phyloP scores from a whole-genome alignment of 2,888 invertebrate species.

The Hipparchia semele region DNA sequence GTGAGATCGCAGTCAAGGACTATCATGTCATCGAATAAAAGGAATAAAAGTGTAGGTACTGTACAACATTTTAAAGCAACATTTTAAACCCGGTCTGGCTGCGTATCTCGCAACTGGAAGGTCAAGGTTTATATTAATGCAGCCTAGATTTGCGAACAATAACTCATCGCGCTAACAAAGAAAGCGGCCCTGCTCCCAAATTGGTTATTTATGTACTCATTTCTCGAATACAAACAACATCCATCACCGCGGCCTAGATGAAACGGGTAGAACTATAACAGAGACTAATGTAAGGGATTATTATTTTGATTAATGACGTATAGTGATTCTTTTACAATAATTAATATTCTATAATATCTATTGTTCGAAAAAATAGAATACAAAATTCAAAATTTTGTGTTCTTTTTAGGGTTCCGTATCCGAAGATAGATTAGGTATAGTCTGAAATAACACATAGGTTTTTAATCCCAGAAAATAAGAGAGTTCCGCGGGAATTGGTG shows the following conservation, averaged over 20 bases:
- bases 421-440: too few relatives aligned
- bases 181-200: conserved; percentile 19
- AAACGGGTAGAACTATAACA: not conserved
- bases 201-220: conserved; percentile 25
- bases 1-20: too few relatives aligned
- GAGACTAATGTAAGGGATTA: not conserved
- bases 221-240: conserved; percentile 15
- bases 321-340: too few relatives aligned
- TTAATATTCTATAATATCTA: too few relatives aligned
- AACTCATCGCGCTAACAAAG: conserved; percentile 17
- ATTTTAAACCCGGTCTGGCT: not conserved
- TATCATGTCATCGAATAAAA: too few relatives aligned
- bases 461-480: too few relatives aligned
- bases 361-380: not conserved
- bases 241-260: conserved; percentile 11
- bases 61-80: too few relatives aligned
- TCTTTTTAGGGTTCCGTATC: too few relatives aligned
- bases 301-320: not conserved
- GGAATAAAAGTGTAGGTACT: too few relatives aligned
- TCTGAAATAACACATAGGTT: too few relatives aligned
- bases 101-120: not conserved
- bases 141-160: conserved; percentile 17
- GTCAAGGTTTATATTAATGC: conserved; percentile 13
- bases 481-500: too few relatives aligned
- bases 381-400: too few relatives aligned